Conservation (phyloP, 2,113 vertebrate species). For the Beaufortia kweichowensis region DNA sequence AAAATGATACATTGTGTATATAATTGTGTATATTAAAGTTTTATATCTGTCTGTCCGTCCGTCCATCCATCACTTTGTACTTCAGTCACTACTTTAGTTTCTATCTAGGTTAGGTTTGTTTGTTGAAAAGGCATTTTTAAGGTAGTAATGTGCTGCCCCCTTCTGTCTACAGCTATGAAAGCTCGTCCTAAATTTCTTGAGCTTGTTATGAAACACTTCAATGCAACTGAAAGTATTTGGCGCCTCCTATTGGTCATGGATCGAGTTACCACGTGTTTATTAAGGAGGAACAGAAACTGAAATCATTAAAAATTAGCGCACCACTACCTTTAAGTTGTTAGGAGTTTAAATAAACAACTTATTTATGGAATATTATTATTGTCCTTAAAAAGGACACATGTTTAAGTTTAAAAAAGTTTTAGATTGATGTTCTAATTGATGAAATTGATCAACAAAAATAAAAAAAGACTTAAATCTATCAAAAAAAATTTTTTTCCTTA, state of each 20-base stretch:
- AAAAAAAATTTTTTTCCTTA: too few species aligned
- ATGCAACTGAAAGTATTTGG: conserved; percentile 40
- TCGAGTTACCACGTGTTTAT: neutral
- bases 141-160: conserved; percentile 61
- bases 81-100: too few species aligned
- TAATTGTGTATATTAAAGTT: too few species aligned
- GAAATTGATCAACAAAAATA: neutral
- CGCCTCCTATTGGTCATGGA: conserved; percentile 60
- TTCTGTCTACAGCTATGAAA: conserved; percentile 39
- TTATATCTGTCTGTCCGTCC: too few species aligned
- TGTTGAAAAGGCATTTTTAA: neutral
- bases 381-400: neutral
- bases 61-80: too few species aligned
- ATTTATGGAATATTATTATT: neutral
- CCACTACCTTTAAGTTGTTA: too few species aligned
- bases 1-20: too few species aligned
- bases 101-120: too few species aligned
- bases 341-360: too few species aligned
- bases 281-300: neutral
- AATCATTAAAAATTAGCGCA: neutral
- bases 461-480: neutral
- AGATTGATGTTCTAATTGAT: too few species aligned
- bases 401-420: neutral
- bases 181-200: neutral
- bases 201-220: conserved; percentile 3